Base-by-base conservation (phyloP, 2,888 invertebrate genomes). In the Harpalus rubripes region DNA sequence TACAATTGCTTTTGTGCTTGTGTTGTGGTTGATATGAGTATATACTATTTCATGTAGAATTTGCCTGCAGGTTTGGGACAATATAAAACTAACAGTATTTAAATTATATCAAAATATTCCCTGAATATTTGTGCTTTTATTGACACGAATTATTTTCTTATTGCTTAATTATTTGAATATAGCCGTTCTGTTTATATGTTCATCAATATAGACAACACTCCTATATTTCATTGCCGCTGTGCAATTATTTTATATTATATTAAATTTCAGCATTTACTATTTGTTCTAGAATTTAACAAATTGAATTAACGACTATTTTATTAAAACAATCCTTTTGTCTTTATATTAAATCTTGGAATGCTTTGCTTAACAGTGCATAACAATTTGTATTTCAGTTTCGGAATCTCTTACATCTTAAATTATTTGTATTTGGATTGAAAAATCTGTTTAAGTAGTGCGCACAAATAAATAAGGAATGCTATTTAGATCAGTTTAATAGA, bases 381-480 rank as follows among this genome's bases (percentile, higher is more conserved):
- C 44, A 52, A 32, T 32, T 32, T 32, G 3, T 22, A 32, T 32
- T 52, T 52, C 12, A 52, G 44, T 52, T 52, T 52, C 12, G 44
- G 44, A 52, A 52, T 52, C 32, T 32, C 32, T 32, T 32, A 32
- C 32, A 32, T 32, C 44, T 52, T 52, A 52, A 52, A 52, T 52
- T 52, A 12, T 52, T 52, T 52, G 44, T 52, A 52, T 52, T 52
- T 52, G 12, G 44, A 52, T 8, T 52, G 44, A 52, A 52, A 52
- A 52, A 10, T 52, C 10, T 32, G 32, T 5, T 52, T 52, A 52
- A 52, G 44, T 52, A 52, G 44, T 52, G 8, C 44, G 12, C 44
- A 12, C 44, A 52, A 52, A 52, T 52, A 52, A 52, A 52, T 52
- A 52, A 52, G 44, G 44, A 52, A 52, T 52, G 44, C 44, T 52